These are phyloP conservation scores for Dromiciops gliroides DNA, from an alignment of 2,113 vertebrate species.

Conservation along the genomic window DNA sequence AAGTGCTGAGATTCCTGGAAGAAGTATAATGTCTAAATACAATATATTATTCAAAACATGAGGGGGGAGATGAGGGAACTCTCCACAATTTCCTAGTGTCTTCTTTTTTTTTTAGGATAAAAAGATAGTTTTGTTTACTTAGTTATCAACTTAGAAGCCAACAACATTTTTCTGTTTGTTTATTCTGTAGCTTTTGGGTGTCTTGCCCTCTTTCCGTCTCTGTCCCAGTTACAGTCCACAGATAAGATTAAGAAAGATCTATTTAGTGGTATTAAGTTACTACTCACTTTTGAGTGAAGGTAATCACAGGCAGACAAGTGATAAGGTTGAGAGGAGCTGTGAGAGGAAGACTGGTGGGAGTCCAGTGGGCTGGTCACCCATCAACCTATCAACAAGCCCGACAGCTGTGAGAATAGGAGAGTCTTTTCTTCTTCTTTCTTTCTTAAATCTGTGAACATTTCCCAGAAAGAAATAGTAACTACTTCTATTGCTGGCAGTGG, in stretches of 20 bases:
- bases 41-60: slow-evolving; percentile 22
- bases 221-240: slow-evolving; percentile 49
- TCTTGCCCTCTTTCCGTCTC: slow-evolving; percentile 4
- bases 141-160: slow-evolving; percentile 57
- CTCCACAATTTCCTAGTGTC: too few relatives aligned
- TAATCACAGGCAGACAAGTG: slow-evolving; percentile 32
- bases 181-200: slow-evolving; percentile 36
- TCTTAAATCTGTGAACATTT: slow-evolving; percentile 62
- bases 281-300: slow-evolving; percentile 12
- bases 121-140: slow-evolving; percentile 60
- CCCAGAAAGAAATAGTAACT: slow-evolving; percentile 71
- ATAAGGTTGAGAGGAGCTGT: slow-evolving; percentile 46
- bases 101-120: background rate
- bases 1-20: slow-evolving; percentile 42
- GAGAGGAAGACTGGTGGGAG: slow-evolving; percentile 34
- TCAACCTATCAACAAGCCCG: slow-evolving; percentile 5
- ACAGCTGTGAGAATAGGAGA: background rate
- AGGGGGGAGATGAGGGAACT: too few relatives aligned
- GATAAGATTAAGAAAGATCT: slow-evolving; percentile 62
- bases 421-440: slow-evolving; percentile 21
- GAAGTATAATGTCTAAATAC: slow-evolving; percentile 19
- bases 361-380: slow-evolving; percentile 37
- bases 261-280: slow-evolving; percentile 49
- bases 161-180: slow-evolving; percentile 51
- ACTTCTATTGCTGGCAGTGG: slow-evolving; percentile 38